Percentiles rank a stretch among this genome's conserved stretches.
phyloP scores from a whole-genome alignment of 2,113 vertebrate species.

The Perca schrenkii region DNA sequence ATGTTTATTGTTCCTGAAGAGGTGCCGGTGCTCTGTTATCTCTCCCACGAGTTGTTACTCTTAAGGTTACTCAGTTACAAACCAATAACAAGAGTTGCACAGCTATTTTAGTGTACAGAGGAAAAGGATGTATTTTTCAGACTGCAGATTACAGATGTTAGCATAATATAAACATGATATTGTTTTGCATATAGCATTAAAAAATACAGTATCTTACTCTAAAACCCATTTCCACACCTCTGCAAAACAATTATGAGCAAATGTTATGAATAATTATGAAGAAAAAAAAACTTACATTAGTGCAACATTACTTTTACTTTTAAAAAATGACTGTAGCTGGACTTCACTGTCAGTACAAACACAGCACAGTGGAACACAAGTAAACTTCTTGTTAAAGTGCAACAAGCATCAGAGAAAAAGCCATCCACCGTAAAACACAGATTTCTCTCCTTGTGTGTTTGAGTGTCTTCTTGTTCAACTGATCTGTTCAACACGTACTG shows the following conservation, averaged over 20 bases:
- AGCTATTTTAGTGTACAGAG: conserved; percentile 84
- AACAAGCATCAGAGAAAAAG: conserved; percentile 39
- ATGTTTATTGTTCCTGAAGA: conserved; percentile 59
- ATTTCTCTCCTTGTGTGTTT: conserved; percentile 63
- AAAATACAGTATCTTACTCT: conserved; percentile 57
- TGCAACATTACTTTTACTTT: conserved; percentile 28
- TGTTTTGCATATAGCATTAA: conserved; percentile 72
- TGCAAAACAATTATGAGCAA: conserved; percentile 38
- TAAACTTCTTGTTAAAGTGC: conserved; percentile 34
- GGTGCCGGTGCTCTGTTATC: conserved; percentile 46
- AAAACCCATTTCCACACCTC: conserved; percentile 56
- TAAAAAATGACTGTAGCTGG: conserved; percentile 36
- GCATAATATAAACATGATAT: conserved; percentile 73
- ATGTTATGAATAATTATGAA: conserved; percentile 31
- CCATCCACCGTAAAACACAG: conserved; percentile 50
- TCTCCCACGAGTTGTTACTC: conserved; percentile 68
- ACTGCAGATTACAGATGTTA: conserved; percentile 79
- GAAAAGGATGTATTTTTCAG: conserved; percentile 87
- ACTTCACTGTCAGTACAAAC: conserved; percentile 45
- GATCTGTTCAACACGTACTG: conserved; percentile 51
- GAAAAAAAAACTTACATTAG: conserved; percentile 28
- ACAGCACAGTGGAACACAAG: conserved; percentile 36
- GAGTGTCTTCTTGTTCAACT: conserved; percentile 62
- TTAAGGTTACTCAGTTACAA: conserved; percentile 74
- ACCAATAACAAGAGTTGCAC: conserved; percentile 66